Base-by-base conservation (phyloP, 2,113 vertebrate genomes). In the Platichthys flesus region DNA sequence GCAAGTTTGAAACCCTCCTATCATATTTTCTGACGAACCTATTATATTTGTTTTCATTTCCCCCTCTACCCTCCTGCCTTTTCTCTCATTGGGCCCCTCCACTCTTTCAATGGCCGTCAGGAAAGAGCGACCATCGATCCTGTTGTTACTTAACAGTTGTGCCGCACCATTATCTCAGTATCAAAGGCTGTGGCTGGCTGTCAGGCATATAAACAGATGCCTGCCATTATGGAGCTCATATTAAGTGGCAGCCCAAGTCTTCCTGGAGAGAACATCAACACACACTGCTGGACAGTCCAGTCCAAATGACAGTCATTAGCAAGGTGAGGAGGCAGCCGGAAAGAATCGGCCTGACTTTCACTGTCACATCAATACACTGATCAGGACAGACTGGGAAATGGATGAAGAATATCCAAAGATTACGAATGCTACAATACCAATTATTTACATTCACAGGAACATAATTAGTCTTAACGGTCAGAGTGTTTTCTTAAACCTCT, bases 101-200 rank as follows among this genome's bases (percentile, higher is more conserved):
- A 9, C 47, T 21, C 55, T 70, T 47, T 35, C 18, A 24, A 49
- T 18, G 24, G 51, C 71, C 26, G n/a, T 72, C 72, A 87, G 35
- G 84, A 83, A 81, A 68, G 78, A 71, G 63, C 76, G 51, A 14
- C 74, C 85, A 91, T 90, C 76, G 87, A 90, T 88, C 67, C 58
- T 0, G 67, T 65, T 71, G 59, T 67, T 76, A 58, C 45, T 54
- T 26, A 66, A 72, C 82, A 75, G 74, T 71, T 56, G 63, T 42
- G 63, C 63, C 9, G 63, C 40, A 9, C 45, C 61, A 66, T 85
- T 91, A 87, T 85, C 84, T 71, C 51, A 42, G 58, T 20, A 28
- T 83, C 81, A 65, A 60, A 54, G 31, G 60, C 28, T 40, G 40
- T 31, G 68, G 37, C 59, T 12, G 31, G 23, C 58, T 75, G 80